Evolutionary conservation across 2,888 invertebrate genomes (phyloP), one percentile per base, ranked within the genome.

Genomic region (Aspidiotus rigidus): DNA sequence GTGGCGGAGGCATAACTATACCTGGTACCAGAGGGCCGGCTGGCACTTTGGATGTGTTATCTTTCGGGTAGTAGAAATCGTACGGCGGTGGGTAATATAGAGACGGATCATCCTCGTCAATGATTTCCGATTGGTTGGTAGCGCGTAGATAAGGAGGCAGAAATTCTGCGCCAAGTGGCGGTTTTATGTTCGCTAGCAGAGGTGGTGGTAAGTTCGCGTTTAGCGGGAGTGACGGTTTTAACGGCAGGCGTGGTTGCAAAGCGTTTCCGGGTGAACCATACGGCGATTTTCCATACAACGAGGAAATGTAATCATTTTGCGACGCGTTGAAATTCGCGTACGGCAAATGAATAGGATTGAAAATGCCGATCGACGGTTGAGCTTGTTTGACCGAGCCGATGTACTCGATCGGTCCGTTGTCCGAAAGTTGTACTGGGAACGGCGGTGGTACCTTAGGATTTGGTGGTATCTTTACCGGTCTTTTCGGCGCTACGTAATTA

Each of bases 71-170:
- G 74, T 88, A 87, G 81, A 90, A 90, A 79, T 89, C 91, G 81
- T 93, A 93, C 13, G 91, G 90, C 76, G 92, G 92, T 75, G 92
- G 92, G 83, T 93, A 91, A 77, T 91, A 93, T 69, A 92, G 86
- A 74, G 91, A 90, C 75, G 91, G 91, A 83, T 93, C 92, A 80
- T 93, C 92, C 80, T 90, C 90, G 82, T 91, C 90, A 80, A 88
- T 86, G 74, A 86, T 84, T 77, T 89, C 89, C 72, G 87, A 84
- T 74, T 84, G 83, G 80, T 87, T 88, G 72, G 79, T 79, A 39
- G 80, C 79, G 11, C 81, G 81, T 11, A 76, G 75, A 15, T 83
- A 78, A 56, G 82, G 79, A 7, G 80, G 82, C 2, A 83, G 81
- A 75, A 86, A 86, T 73, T 87, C 87, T 77, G 87, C 87, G 80